phyloP scores from a whole-genome alignment of 2,797 vertebrate species.

The Melanotaenia pygmaea region DNA sequence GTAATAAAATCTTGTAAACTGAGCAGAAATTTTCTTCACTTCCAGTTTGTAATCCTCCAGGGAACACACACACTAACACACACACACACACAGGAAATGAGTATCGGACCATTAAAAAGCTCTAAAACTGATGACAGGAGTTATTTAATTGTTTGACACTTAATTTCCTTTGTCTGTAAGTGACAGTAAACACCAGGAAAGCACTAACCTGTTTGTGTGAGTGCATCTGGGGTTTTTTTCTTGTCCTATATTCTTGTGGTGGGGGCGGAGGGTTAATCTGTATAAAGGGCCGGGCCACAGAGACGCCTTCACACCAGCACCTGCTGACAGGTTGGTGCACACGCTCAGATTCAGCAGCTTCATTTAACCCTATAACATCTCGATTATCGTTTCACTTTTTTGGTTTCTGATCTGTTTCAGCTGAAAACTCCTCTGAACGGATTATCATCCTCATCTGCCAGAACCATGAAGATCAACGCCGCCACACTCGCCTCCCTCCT shows the following conservation, averaged over 20 bases:
- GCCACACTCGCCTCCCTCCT: conserved; percentile 4
- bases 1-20: neutral
- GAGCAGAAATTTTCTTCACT: neutral
- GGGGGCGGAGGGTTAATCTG: conserved; percentile 56
- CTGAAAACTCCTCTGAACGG: conserved; percentile 13
- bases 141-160: conserved; percentile 9
- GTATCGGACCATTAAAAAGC: neutral
- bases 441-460: neutral
- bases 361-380: neutral
- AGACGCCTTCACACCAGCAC: conserved; percentile 44
- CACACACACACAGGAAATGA: conserved; percentile 17
- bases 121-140: conserved; percentile 2
- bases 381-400: neutral
- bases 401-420: conserved; percentile 31
- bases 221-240: conserved; percentile 48
- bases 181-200: conserved; percentile 61
- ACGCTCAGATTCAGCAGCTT: neutral
- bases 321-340: conserved; percentile 53
- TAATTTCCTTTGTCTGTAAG: conserved; percentile 62
- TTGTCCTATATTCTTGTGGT: conserved; percentile 63
- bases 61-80: conserved; percentile 18
- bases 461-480: conserved; percentile 47
- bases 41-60: conserved; percentile 20
- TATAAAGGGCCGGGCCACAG: conserved; percentile 54
- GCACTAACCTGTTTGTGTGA: conserved; percentile 42